phyloP scores from a whole-genome alignment of 2,888 invertebrate species.

The Lepidochrysops patricia region DNA sequence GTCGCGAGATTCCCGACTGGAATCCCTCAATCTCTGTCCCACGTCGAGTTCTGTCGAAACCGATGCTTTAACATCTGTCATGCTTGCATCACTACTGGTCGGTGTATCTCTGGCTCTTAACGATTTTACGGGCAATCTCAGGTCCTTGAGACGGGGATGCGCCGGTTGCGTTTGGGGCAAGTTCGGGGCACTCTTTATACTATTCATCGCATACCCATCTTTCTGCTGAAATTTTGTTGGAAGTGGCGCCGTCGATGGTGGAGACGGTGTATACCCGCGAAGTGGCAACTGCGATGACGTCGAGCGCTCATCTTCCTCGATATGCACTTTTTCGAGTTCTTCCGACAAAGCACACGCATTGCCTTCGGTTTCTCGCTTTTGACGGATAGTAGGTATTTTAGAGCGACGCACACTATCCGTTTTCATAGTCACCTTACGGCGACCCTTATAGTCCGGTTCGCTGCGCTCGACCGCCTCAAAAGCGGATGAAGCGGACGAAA shows the following conservation, averaged over 20 bases:
- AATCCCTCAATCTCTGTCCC: slow-evolving; percentile 67
- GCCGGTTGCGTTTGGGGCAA: slow-evolving; percentile 79
- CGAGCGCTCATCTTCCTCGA: slow-evolving; percentile 72
- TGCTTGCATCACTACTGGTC: slow-evolving; percentile 77
- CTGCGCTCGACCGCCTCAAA: slow-evolving; percentile 66
- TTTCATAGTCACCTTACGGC: slow-evolving; percentile 73
- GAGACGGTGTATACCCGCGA: slow-evolving; percentile 85
- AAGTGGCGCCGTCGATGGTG: slow-evolving; percentile 88
- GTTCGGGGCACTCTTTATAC: slow-evolving; percentile 87
- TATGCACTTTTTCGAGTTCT: slow-evolving; percentile 77
- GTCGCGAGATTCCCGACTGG: slow-evolving; percentile 73
- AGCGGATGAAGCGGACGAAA: slow-evolving; percentile 67
- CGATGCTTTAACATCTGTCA: slow-evolving; percentile 76
- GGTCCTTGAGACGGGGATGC: slow-evolving; percentile 81
- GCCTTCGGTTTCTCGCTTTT: slow-evolving; percentile 62
- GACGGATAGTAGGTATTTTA: slow-evolving; percentile 75
- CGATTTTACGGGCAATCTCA: slow-evolving; percentile 82
- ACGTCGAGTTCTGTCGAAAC: slow-evolving; percentile 60
- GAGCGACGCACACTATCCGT: slow-evolving; percentile 73
- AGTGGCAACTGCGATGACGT: slow-evolving; percentile 77
- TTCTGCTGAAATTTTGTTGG: slow-evolving; percentile 87
- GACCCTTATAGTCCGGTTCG: slow-evolving; percentile 70
- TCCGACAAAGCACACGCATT: slow-evolving; percentile 60
- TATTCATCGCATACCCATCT: slow-evolving; percentile 81
- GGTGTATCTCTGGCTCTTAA: slow-evolving; percentile 76